A percentile compares a stretch with the other conserved stretches of the same genome.
Evolutionary conservation across 2,797 vertebrate species (phyloP).

Genomic region (Todus mexicanus): DNA sequence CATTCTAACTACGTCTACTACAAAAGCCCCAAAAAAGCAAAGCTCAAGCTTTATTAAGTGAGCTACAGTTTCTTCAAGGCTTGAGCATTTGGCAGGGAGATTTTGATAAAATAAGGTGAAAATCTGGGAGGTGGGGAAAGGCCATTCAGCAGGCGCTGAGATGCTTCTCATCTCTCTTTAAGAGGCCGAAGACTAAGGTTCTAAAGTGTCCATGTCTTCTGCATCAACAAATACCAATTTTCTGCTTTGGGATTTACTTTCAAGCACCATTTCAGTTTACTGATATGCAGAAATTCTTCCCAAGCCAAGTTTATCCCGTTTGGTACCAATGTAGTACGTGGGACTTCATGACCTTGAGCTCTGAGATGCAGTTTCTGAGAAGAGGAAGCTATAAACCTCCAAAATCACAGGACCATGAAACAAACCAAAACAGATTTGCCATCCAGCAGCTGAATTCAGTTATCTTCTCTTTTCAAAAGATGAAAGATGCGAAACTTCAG

Average conservation of each 20-base stretch:
- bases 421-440: conserved; percentile 15
- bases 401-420: conserved; percentile 1
- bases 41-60: conserved; percentile 50
- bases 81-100: conserved; percentile 61
- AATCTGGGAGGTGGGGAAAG: conserved; percentile 22
- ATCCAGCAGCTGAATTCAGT: neutral
- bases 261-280: neutral
- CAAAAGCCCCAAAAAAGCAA: conserved; percentile 64
- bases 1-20: conserved; percentile 71
- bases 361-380: neutral
- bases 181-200: conserved; percentile 31
- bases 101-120: conserved; percentile 20
- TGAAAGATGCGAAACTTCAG: neutral
- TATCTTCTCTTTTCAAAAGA: conserved; percentile 13
- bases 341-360: neutral
- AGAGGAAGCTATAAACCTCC: conserved; percentile 1
- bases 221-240: conserved; percentile 20
- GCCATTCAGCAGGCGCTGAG: neutral
- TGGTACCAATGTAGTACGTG: neutral
- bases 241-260: conserved; percentile 9
- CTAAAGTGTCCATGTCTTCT: conserved; percentile 8
- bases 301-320: neutral
- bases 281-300: conserved; percentile 33
- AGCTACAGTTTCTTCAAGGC: conserved; percentile 44
- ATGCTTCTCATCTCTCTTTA: neutral